Percentiles rank a stretch among this genome's conserved stretches.
Evolutionary conservation across 2,113 vertebrate species (phyloP).

Genomic region (Oriolus oriolus): DNA sequence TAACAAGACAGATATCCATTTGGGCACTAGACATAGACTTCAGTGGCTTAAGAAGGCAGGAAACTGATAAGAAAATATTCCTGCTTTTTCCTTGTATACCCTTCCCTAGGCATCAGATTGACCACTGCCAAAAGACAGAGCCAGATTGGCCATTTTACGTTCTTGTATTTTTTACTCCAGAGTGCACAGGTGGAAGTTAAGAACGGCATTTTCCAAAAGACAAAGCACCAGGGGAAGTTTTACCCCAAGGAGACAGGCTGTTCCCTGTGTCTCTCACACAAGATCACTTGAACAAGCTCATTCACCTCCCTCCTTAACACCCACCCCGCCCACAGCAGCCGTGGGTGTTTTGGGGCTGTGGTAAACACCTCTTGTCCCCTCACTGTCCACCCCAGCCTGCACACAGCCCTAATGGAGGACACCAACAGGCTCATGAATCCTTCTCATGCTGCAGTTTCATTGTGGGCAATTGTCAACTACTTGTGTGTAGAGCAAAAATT

Average conservation of each 20-base stretch:
- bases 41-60: not conserved
- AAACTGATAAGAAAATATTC: not conserved
- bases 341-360: not conserved
- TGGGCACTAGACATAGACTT: not conserved
- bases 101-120: not conserved
- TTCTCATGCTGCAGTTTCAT: not conserved
- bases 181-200: not conserved
- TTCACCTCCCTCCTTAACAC: not conserved
- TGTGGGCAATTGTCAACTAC: not conserved
- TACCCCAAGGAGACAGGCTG: not conserved
- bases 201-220: not conserved
- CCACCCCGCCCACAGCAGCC: not conserved
- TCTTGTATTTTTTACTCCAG: not conserved
- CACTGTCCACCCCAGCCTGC: not conserved
- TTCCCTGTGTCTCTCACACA: not conserved
- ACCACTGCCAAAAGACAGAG: not conserved
- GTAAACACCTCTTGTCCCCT: not conserved
- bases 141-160: not conserved
- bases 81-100: not conserved
- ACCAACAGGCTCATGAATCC: not conserved
- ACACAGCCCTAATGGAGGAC: fast-evolving
- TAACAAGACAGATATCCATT: not conserved
- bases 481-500: not conserved
- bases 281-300: not conserved
- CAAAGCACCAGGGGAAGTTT: not conserved